Evolutionary conservation across 2,113 vertebrate species (phyloP).

Genomic region (Gallinago media): DNA sequence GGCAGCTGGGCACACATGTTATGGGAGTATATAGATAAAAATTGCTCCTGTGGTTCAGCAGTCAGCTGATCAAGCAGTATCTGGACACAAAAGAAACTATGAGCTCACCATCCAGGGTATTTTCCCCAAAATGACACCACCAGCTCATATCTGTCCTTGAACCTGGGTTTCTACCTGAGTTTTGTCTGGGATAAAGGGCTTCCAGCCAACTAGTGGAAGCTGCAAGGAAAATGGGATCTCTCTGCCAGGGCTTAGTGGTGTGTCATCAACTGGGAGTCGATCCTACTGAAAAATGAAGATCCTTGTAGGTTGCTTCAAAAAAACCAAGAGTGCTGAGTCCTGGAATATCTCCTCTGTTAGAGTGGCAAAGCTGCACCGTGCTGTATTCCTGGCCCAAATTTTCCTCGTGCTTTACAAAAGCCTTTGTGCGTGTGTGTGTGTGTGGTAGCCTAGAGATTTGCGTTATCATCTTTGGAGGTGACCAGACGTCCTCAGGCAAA

Average conservation of each 20-base stretch:
- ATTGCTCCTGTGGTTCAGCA: neutral
- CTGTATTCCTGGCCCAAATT: neutral
- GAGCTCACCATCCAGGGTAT: neutral
- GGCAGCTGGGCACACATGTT: neutral
- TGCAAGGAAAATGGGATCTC: neutral
- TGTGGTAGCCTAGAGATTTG: neutral
- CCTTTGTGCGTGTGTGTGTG: neutral
- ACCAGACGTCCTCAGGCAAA: neutral
- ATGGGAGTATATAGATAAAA: neutral
- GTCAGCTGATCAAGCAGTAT: neutral
- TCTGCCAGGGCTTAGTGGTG: neutral
- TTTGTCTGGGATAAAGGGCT: neutral
- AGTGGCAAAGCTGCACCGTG: rapidly evolving
- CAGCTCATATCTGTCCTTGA: neutral
- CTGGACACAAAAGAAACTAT: rapidly evolving
- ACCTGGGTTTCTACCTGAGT: neutral
- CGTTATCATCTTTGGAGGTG: neutral
- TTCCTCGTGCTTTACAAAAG: neutral
- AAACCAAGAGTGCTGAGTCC: neutral
- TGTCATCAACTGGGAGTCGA: neutral
- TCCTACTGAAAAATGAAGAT: neutral
- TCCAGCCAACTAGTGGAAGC: neutral
- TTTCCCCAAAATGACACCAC: neutral
- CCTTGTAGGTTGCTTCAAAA: neutral
- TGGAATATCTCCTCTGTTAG: neutral